Evolutionary conservation across 2,797 vertebrate species (phyloP).

Genomic region (Epinephelus malabaricus): DNA sequence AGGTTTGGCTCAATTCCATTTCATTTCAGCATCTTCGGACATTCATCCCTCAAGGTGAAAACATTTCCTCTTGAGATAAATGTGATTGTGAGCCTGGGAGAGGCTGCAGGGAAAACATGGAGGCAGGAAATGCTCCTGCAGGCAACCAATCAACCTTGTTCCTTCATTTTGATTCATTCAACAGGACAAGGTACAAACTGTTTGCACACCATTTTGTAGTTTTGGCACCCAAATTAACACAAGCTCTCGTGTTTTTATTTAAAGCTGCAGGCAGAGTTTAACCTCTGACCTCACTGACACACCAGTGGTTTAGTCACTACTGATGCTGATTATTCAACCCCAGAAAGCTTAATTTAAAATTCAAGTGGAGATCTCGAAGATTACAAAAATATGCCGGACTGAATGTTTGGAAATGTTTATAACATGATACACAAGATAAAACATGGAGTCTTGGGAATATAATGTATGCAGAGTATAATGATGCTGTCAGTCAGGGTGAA

Average conservation of each 20-base stretch:
- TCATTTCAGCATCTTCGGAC: conserved; percentile 12
- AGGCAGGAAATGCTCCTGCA: conserved; percentile 4
- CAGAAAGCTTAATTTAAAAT: not conserved
- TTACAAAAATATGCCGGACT: not conserved
- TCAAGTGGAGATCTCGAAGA: not conserved
- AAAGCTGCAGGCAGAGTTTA: not conserved
- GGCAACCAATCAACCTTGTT: not conserved
- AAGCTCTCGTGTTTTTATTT: too few relatives aligned
- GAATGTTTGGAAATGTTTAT: too few relatives aligned
- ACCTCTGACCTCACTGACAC: conserved; percentile 3
- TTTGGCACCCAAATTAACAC: conserved; percentile 16
- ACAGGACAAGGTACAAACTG: not conserved
- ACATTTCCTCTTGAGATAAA: not conserved
- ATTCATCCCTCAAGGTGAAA: conserved; percentile 13
- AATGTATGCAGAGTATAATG: too few relatives aligned
- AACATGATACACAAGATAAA: too few relatives aligned
- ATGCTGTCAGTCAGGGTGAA: too few relatives aligned
- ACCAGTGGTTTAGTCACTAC: not conserved
- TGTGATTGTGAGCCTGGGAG: not conserved
- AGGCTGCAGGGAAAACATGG: conserved; percentile 5
- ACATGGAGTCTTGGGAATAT: too few relatives aligned
- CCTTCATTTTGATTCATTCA: conserved; percentile 16
- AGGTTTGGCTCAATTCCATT: conserved; percentile 23
- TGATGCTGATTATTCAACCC: not conserved
- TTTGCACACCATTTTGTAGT: conserved; percentile 3